Evolutionary conservation across 2,113 vertebrate genomes (phyloP), one percentile per base, ranked within the genome.

Genomic region (Tyto alba): DNA sequence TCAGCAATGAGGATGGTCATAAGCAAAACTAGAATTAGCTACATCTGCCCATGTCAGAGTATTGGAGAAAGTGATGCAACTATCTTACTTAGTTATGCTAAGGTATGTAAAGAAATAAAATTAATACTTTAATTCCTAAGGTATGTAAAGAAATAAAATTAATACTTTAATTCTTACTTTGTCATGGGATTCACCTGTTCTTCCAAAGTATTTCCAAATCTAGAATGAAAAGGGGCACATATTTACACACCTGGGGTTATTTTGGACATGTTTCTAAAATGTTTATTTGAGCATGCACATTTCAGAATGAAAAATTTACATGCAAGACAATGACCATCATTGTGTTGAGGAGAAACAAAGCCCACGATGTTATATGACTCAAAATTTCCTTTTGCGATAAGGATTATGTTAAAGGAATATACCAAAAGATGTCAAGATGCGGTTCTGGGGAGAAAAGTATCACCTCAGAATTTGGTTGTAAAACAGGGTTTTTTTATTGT

Each of bases 331-430:
- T 36, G 12, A 69, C 12, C 13, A 59, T 23, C 21, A 30, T 14
- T 34, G 15, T 4, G 2, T 29, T 73, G 40, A 57, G 18, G 2
- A 48, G 6, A 20, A 79, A 43, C 45, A 19, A 47, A 47, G 0
- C 0, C 0, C n/a, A 68, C 2, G 10, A 32, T 9, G 9, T 29
- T 67, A 55, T 38, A 55, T 20, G 12, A 79, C 29, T 53, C 23
- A 64, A 47, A 64, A 47, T 47, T 36, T 57, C 12, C 2, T 52
- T 67, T 50, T 59, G 17, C 66, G 8, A 66, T 19, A 43, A 66
- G 27, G 2, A 60, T 69, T 41, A 77, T 60, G 11, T 43, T 56
- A 69, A 64, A 78, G 22, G 18, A 63, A 32, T n/a, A 81, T 25
- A 74, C 9, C 22, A 16, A 62, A 81, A 89, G 16, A 52, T 50